A percentile compares a stretch with the other conserved stretches of the same genome.
Evolutionary conservation across 2,888 invertebrate genomes (phyloP).

Genomic region (Coleophora deauratella): DNA sequence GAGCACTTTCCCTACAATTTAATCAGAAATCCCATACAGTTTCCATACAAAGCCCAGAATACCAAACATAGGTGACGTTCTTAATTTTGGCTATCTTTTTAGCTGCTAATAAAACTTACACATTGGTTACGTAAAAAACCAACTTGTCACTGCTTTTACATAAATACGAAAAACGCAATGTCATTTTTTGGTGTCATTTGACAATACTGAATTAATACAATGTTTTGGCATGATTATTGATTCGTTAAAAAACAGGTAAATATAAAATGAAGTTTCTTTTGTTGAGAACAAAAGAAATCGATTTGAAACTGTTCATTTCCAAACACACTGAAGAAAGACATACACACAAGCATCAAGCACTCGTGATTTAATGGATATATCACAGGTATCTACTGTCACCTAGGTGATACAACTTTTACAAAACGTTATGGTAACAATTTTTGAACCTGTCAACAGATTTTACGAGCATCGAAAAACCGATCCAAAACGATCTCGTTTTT

Average conservation of each 20-base stretch:
- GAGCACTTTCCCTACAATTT: slow-evolving; percentile 15
- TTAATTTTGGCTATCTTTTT: slow-evolving; percentile 6
- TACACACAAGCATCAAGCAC: slow-evolving; percentile 58
- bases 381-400: slow-evolving; percentile 68
- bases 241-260: slow-evolving; percentile 33
- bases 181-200: slow-evolving; percentile 55
- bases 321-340: slow-evolving; percentile 49
- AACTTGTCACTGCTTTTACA: slow-evolving; percentile 12
- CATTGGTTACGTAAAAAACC: too few relatives aligned
- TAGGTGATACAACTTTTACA: slow-evolving; percentile 54
- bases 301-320: slow-evolving; percentile 16
- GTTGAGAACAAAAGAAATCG: not conserved
- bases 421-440: slow-evolving; percentile 21
- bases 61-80: too few relatives aligned
- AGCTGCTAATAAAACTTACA: slow-evolving; percentile 16
- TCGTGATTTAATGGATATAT: slow-evolving; percentile 59
- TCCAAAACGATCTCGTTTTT: too few relatives aligned
- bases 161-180: slow-evolving; percentile 25
- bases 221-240: slow-evolving; percentile 25
- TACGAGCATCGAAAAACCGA: too few relatives aligned
- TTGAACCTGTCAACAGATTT: too few relatives aligned
- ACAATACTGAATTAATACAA: slow-evolving; percentile 45
- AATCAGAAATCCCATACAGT: not conserved
- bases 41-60: not conserved
- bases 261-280: too few relatives aligned